Percentiles rank a stretch among this genome's conserved stretches.
Evolutionary conservation across 2,888 invertebrate genomes (phyloP).

Genomic region (Drepana falcataria): DNA sequence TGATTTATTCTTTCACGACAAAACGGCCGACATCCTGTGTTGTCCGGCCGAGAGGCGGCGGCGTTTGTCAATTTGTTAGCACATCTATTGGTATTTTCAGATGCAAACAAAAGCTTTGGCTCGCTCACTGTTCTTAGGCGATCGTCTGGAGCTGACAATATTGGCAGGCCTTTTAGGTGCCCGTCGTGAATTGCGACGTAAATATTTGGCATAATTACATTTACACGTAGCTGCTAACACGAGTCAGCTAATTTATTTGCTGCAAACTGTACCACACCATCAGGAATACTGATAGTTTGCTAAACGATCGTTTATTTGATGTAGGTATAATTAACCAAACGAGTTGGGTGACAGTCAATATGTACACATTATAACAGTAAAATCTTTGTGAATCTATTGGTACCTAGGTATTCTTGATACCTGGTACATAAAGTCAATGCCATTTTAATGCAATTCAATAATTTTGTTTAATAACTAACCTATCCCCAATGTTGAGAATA

Average conservation of each 20-base stretch:
- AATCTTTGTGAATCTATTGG: no score
- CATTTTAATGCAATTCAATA: no score
- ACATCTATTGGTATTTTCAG: slow-evolving; percentile 63
- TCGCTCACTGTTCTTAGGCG: not conserved
- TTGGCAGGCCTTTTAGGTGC: slow-evolving; percentile 25
- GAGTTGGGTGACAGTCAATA: no score
- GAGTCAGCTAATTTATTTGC: slow-evolving; percentile 2
- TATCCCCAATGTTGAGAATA: no score
- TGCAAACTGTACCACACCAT: slow-evolving; percentile 7
- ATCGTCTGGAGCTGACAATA: not conserved
- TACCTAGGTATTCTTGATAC: no score
- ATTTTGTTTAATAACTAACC: no score
- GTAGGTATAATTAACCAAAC: no score
- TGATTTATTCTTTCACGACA: slow-evolving; percentile 74
- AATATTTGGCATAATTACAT: slow-evolving; percentile 36
- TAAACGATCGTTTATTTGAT: slow-evolving; percentile 4
- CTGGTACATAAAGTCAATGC: no score
- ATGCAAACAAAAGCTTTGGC: slow-evolving; percentile 53
- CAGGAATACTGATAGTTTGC: slow-evolving; percentile 2
- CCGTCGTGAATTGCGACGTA: slow-evolving; percentile 35
- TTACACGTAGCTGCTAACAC: slow-evolving; percentile 6
- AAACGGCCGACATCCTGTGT: slow-evolving; percentile 66
- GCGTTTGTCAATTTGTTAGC: slow-evolving; percentile 72
- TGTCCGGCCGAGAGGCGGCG: slow-evolving; percentile 42
- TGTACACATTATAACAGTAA: no score